Evolutionary conservation across 2,797 vertebrate species (phyloP), one percentile per base, ranked within the genome.

Genomic region (Cryptoblepharus egeriae): DNA sequence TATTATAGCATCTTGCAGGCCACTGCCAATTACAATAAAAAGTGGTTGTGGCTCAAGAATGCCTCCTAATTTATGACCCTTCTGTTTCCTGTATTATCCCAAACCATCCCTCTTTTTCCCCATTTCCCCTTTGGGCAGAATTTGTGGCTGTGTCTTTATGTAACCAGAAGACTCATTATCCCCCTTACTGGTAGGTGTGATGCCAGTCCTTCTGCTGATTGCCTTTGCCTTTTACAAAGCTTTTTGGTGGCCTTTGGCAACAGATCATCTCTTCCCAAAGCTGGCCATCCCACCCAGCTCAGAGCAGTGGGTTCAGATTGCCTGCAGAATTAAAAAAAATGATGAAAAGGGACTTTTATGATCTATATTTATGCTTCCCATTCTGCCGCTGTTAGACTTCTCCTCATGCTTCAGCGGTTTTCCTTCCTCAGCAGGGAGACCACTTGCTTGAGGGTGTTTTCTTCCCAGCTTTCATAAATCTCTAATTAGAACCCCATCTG

Each of bases 401-500:
- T 82, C 78, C 83, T 90, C 91, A 75, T 86, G 88, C 90, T 88
- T 93, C 90, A 88, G 67, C 79, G 88, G 80, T 67, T 89, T 91
- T 93, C 89, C 79, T 90, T 61, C 68, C 89, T 90, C 91, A 90
- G 89, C 85, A 91, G 85, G 90, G 83, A 94, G 84, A 86, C 82
- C 13, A 81, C 82, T 78, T 85, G 85, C 89, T 92, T 87, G 89
- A 92, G 88, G 85, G 89, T 92, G 73, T 91, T 92, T 90, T 92
- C 49, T 90, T 92, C 49, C 88, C 76, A 92, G 89, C 84, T 92
- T 94, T 92, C 89, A 88, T 79, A 92, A 85, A 78, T 90, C 87
- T 52, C 49, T 94, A 94, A 93, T 91, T 93, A 94, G 89, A 87
- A 88, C 90, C 82, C 89, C 93, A 86, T 91, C 90, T 93, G 92